Base-by-base conservation (phyloP, 2,113 vertebrate species). In the Perccottus glenii region DNA sequence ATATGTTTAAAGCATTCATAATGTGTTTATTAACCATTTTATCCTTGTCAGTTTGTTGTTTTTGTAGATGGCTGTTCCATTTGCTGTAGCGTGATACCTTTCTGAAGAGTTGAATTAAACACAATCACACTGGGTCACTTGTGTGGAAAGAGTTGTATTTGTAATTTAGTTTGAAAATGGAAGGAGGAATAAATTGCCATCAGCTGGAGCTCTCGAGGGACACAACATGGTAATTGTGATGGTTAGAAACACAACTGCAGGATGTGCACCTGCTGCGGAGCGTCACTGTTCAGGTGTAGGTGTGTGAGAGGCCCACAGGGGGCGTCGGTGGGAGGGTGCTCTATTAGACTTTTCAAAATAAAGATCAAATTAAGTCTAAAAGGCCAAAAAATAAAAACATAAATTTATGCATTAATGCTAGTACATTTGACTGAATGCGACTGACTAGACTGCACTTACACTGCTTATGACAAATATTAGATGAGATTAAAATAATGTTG, bases 321-420 rank as follows among this genome's bases (percentile, higher is more conserved):
- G 81, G 27, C 77, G 75, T 70, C 77, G 85, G 81, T 66, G 85
- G 66, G 80, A 67, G 61, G 78, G 76, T 82, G 76, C 19, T 78
- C 51, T 76, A 76, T 57, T 60, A 36, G 5, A 70, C 5, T 43
- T 82, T n/a, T n/a, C n/a, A n/a, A n/a, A n/a, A n/a, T n/a, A n/a
- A n/a, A n/a, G n/a, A n/a, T n/a, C n/a, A n/a, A n/a, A n/a, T n/a
- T n/a, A n/a, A n/a, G n/a, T n/a, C n/a, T n/a, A n/a, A n/a, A n/a
- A n/a, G n/a, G n/a, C n/a, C n/a, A n/a, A n/a, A n/a, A n/a, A n/a
- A n/a, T n/a, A n/a, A n/a, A n/a, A n/a, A n/a, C n/a, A n/a, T n/a
- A n/a, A n/a, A n/a, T n/a, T n/a, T n/a, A n/a, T n/a, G n/a, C n/a
- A n/a, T n/a, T n/a, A n/a, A n/a, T n/a, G n/a, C n/a, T n/a, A n/a